Percentiles rank a stretch among this genome's conserved stretches.
phyloP scores from a whole-genome alignment of 2,113 vertebrate genomes.

The Lichenostomus cassidix region DNA sequence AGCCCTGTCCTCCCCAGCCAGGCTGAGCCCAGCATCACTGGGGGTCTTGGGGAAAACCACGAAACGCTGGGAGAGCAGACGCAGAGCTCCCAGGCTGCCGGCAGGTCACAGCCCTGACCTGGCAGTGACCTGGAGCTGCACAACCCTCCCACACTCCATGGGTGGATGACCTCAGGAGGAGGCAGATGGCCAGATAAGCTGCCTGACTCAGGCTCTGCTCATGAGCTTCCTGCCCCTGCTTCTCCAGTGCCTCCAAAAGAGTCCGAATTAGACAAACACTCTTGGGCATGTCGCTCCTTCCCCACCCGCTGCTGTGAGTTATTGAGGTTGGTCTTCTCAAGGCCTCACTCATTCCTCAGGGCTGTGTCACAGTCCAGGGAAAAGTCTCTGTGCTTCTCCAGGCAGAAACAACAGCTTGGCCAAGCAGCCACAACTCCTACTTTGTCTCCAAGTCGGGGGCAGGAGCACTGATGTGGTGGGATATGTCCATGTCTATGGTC shows the following conservation, averaged over 20 bases:
- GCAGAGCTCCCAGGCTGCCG: rapidly evolving
- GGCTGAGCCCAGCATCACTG: not conserved
- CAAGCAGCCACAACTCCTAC: not conserved
- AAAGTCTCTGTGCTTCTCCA: not conserved
- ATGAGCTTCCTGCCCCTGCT: not conserved
- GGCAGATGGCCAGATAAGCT: slow-evolving; percentile 17
- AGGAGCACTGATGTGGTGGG: not conserved
- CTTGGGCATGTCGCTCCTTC: not conserved
- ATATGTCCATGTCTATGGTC: not conserved
- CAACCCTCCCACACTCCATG: not conserved
- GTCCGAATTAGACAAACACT: not conserved
- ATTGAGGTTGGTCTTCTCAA: not conserved
- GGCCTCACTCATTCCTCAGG: not conserved
- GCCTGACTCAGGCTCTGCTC: not conserved
- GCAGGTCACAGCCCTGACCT: not conserved
- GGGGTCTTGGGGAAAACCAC: not conserved
- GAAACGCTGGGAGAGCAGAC: rapidly evolving
- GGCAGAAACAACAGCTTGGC: not conserved
- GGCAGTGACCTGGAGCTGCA: not conserved
- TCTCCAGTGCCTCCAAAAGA: not conserved
- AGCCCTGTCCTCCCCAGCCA: not conserved
- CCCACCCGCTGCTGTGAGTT: not conserved
- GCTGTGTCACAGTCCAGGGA: not conserved
- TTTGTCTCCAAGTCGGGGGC: rapidly evolving
- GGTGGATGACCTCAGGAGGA: not conserved